Base-by-base conservation (phyloP, 2,888 invertebrate species). In the Allacma fusca region DNA sequence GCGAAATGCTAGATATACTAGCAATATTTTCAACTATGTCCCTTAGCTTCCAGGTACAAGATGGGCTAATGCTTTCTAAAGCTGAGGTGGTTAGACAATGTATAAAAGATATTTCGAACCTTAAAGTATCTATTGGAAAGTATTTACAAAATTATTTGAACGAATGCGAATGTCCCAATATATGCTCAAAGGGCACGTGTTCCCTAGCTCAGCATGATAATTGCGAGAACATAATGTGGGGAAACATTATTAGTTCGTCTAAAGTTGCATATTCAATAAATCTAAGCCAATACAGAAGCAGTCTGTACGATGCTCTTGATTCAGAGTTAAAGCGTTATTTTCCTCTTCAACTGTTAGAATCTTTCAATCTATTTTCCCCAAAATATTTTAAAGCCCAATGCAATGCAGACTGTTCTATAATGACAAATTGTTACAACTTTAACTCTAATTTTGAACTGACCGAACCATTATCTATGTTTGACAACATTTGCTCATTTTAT, bases 311-410 rank as follows among this genome's bases (percentile, higher is more conserved):
- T 5, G n/a, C 19, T 21, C 9, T 59, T 21, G 59, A 59, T 21
- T 13, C 7, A 7, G n/a, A 59, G 19, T 13, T 59, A 13, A 19
- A 23, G n/a, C 5, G 19, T 5, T 59, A 59, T n/a, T 59, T 59
- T 59, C 59, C 59, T 13, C 7, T 59, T 13, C 7, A 59, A n/a
- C 7, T 23, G 59, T n/a, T 59, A 23, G n/a, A 21, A 5, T 21
- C n/a, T 5, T 59, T 59, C 19, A 59, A 59, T 23, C 5, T 59
- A 5, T 59, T 59, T 23, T 7, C 7, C 19, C 9, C 9, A 5
- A 59, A 59, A n/a, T 59, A 59, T n/a, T 59, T 59, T 7, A 19
- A 59, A 59, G 7, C 19, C n/a, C 59, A 59, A 23, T 59, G 59
- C 59, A 7, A n/a, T 13, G 23, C n/a, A 21, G 59, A 19, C 7